Conservation (phyloP, 2,888 invertebrate species). For the Capitulum mitella region DNA sequence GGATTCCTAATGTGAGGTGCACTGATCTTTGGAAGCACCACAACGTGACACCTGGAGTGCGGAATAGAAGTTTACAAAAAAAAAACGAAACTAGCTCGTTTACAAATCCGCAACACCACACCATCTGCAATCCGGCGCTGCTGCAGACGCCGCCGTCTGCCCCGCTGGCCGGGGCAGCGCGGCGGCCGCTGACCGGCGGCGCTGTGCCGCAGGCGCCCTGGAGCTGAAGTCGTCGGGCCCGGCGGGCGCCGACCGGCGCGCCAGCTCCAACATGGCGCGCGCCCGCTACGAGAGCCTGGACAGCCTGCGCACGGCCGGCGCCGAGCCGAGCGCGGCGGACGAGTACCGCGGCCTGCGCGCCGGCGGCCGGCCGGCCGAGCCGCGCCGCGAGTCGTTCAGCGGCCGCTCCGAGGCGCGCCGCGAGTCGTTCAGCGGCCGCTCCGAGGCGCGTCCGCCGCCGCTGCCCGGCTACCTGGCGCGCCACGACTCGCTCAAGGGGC, state of each 20-base stretch:
- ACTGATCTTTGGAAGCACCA: too few relatives aligned
- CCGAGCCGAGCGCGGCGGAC: background rate
- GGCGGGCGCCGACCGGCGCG: background rate
- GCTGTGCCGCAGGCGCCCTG: background rate
- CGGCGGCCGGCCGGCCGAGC: background rate
- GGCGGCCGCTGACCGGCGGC: too few relatives aligned
- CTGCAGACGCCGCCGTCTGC: too few relatives aligned
- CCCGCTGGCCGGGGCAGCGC: too few relatives aligned
- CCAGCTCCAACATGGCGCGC: conserved; percentile 17
- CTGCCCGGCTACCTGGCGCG: conserved; percentile 28
- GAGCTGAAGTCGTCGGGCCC: background rate
- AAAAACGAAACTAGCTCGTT: too few relatives aligned
- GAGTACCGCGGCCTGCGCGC: background rate
- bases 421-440: conserved; percentile 21
- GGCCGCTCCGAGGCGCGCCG: conserved; percentile 25
- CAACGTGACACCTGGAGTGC: too few relatives aligned
- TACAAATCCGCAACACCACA: too few relatives aligned
- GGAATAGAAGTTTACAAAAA: too few relatives aligned
- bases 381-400: conserved; percentile 22
- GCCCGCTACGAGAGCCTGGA: conserved; percentile 34
- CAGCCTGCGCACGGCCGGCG: conserved; percentile 27
- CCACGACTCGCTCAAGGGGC: conserved; percentile 29
- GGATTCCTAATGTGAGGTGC: too few relatives aligned
- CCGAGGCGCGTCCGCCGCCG: conserved; percentile 26
- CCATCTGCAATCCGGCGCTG: too few relatives aligned